These are phyloP conservation scores for Crotalus horridus DNA, from an alignment of 2,113 vertebrate genomes.

Conservation along the genomic window DNA sequence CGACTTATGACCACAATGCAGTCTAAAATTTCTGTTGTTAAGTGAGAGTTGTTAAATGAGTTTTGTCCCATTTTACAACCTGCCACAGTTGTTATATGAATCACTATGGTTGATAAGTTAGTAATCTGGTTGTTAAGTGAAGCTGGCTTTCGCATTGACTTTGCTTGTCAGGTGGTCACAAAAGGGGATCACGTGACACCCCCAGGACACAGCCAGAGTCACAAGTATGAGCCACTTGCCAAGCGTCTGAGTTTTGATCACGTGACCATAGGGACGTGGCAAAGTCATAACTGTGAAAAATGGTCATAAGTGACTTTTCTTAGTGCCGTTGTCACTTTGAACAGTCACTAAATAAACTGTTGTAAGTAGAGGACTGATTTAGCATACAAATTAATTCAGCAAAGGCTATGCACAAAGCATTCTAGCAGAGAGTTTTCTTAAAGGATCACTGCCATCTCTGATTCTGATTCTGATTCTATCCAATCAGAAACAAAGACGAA, in stretches of 20 bases:
- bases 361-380: not conserved
- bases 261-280: not conserved
- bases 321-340: not conserved
- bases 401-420: too few species aligned
- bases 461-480: not conserved
- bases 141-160: not conserved
- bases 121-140: not conserved
- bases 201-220: fast-evolving
- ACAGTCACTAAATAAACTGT: not conserved
- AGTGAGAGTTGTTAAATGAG: not conserved
- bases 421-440: not conserved
- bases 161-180: not conserved
- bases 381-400: not conserved
- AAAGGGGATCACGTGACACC: too few species aligned
- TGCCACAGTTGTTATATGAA: not conserved
- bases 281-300: too few species aligned
- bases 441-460: not conserved
- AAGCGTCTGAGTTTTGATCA: not conserved
- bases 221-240: not conserved
- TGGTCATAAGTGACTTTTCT: not conserved
- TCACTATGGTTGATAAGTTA: not conserved
- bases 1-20: not conserved
- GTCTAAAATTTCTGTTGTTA: not conserved
- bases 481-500: not conserved
- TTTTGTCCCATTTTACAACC: not conserved